Evolutionary conservation across 2,113 vertebrate genomes (phyloP).

Genomic region (Coptodon bakossiorum): DNA sequence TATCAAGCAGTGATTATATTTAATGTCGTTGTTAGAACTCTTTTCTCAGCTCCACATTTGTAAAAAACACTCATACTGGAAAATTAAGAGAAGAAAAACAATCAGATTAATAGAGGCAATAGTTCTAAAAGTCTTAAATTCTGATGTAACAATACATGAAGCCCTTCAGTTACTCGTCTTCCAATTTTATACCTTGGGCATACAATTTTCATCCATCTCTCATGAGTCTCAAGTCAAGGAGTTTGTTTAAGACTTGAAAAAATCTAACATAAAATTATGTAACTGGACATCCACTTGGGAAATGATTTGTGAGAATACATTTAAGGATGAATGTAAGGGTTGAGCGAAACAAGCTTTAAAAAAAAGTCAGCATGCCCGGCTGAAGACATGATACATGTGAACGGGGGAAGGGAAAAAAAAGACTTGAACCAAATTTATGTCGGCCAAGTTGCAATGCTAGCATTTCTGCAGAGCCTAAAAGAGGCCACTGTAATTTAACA

Average conservation of each 20-base stretch:
- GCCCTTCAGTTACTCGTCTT: background rate
- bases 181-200: background rate
- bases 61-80: background rate
- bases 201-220: background rate
- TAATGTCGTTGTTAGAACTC: background rate
- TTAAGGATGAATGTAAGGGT: background rate
- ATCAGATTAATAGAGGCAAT: background rate
- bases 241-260: background rate
- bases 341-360: background rate
- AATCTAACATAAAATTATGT: background rate
- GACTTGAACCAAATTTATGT: background rate
- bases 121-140: background rate
- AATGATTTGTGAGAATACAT: background rate
- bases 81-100: background rate
- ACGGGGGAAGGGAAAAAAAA: background rate
- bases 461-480: background rate
- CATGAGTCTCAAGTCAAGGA: background rate
- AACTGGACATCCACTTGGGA: background rate
- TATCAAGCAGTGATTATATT: background rate
- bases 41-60: background rate
- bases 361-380: background rate
- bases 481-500: background rate
- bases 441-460: background rate
- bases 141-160: background rate
- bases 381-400: background rate